Evolutionary conservation across 2,888 invertebrate species (phyloP).

Genomic region (Xestia sexstrigata): DNA sequence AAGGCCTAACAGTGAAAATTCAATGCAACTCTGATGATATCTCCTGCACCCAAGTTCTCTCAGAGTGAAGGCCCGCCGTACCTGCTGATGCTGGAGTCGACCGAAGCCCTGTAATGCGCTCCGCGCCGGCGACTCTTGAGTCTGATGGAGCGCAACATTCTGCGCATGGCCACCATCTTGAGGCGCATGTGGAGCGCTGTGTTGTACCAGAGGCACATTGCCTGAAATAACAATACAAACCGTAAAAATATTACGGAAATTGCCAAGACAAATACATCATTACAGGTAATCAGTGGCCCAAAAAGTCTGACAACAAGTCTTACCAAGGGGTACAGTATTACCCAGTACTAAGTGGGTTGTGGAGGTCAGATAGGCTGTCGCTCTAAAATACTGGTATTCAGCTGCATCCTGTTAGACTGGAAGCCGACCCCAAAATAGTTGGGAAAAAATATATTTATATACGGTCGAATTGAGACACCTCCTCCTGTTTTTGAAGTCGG

Average conservation of each 20-base stretch:
- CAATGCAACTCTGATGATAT: background rate
- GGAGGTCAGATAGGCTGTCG: too few species aligned
- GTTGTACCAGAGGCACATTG: constrained; percentile 98
- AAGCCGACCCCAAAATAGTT: too few species aligned
- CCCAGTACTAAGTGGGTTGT: too few species aligned
- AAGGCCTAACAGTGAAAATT: background rate
- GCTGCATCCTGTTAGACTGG: too few species aligned
- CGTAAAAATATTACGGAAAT: background rate
- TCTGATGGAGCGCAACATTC: constrained; percentile 89
- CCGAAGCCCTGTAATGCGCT: constrained; percentile 65
- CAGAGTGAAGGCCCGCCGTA: constrained; percentile 49
- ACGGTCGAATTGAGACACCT: too few species aligned
- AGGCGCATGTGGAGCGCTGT: constrained; percentile 96
- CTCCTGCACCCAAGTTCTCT: background rate
- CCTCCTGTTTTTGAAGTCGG: too few species aligned
- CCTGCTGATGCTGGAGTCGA: constrained; percentile 74
- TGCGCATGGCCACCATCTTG: constrained; percentile 94
- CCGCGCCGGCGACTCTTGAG: constrained; percentile 67
- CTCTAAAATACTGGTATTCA: too few species aligned
- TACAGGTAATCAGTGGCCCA: too few species aligned
- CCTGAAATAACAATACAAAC: constrained; percentile 80
- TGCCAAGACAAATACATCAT: background rate
- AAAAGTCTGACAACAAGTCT: too few species aligned
- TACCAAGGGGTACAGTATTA: too few species aligned
- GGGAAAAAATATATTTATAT: too few species aligned